Evolutionary conservation across 2,113 vertebrate genomes (phyloP).

Genomic region (Callipepla squamata): DNA sequence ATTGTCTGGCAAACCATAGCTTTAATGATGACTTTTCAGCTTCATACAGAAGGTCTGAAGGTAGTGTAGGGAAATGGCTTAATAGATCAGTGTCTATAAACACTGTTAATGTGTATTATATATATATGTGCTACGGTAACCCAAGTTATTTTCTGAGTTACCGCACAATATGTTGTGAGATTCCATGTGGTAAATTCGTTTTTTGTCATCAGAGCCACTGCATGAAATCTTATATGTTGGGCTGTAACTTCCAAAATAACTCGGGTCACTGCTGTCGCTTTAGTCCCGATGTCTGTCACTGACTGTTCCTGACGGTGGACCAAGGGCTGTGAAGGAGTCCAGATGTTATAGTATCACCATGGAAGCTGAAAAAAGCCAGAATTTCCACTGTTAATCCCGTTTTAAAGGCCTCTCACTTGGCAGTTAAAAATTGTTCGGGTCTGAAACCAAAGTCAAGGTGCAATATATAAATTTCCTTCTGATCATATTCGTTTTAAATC

Average conservation of each 20-base stretch:
- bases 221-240: constrained; percentile 62
- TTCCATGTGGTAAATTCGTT: constrained; percentile 72
- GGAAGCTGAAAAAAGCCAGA: background rate
- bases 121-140: constrained; percentile 12
- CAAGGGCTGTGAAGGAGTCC: constrained; percentile 6
- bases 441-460: constrained; percentile 34
- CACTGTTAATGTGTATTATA: constrained; percentile 46
- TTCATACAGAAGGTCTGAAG: constrained; percentile 75
- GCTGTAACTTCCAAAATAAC: constrained; percentile 71
- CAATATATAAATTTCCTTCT: constrained; percentile 40
- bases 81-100: constrained; percentile 76
- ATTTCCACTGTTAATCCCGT: background rate
- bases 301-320: background rate
- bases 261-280: constrained; percentile 33
- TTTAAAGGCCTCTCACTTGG: constrained; percentile 15
- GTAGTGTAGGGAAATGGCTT: constrained; percentile 74
- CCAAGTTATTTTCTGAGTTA: constrained; percentile 69
- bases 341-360: background rate
- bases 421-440: constrained; percentile 42
- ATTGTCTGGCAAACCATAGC: constrained; percentile 83
- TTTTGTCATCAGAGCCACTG: constrained; percentile 65
- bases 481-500: background rate
- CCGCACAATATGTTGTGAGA: constrained; percentile 67
- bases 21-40: constrained; percentile 79
- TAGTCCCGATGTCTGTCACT: constrained; percentile 37